Conservation (phyloP, 2,113 vertebrate species). For the Oostethus manadensis region DNA sequence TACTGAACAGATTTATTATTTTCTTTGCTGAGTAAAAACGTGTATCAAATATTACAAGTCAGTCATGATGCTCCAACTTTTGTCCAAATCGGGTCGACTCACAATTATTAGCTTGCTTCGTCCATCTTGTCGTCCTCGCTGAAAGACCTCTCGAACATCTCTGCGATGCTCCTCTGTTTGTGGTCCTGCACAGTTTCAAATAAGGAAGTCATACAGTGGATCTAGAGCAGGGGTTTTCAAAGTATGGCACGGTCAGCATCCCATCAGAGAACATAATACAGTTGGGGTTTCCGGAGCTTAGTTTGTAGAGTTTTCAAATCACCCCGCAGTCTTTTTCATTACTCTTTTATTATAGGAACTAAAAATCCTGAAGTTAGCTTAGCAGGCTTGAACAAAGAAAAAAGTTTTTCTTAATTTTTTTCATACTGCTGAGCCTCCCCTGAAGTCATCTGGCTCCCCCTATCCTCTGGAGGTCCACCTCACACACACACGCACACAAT, state of each 20-base stretch:
- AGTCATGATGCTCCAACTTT: slow-evolving; percentile 38
- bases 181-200: slow-evolving; percentile 60
- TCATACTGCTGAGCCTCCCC: too few relatives aligned
- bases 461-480: too few relatives aligned
- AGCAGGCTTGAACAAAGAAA: too few relatives aligned
- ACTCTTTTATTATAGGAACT: too few relatives aligned
- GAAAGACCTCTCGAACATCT: slow-evolving; percentile 85
- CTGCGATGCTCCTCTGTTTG: slow-evolving; percentile 77
- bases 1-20: slow-evolving; percentile 6
- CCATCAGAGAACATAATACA: too few relatives aligned
- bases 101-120: slow-evolving; percentile 37
- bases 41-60: neutral
- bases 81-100: neutral
- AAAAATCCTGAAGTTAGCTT: too few relatives aligned
- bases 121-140: slow-evolving; percentile 63
- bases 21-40: slow-evolving; percentile 7
- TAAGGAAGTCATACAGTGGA: neutral
- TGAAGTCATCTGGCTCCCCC: too few relatives aligned
- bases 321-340: neutral
- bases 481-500: too few relatives aligned
- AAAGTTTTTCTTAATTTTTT: too few relatives aligned
- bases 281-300: too few relatives aligned
- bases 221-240: neutral
- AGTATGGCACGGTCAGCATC: too few relatives aligned
- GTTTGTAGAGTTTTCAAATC: too few relatives aligned